Conservation (phyloP, 1,140 invertebrate species). For the Drosophila arizonae region DNA sequence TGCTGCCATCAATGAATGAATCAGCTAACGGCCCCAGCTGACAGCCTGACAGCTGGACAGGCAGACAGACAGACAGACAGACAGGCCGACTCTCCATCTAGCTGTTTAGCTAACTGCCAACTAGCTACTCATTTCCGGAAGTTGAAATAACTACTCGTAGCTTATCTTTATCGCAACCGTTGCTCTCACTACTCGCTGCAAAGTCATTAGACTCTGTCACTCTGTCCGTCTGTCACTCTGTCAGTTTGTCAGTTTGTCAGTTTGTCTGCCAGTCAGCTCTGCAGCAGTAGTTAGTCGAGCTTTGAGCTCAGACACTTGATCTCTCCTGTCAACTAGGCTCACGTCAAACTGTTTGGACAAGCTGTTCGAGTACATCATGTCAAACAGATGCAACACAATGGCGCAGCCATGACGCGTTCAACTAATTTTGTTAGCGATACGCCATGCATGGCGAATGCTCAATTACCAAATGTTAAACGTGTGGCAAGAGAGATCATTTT, state of each 20-base stretch:
- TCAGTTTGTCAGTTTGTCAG: conserved; percentile 10
- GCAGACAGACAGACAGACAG: conserved; percentile 13
- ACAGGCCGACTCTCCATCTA: background rate
- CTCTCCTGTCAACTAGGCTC: conserved; percentile 35
- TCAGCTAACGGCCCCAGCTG: conserved; percentile 39
- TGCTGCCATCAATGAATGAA: conserved; percentile 52
- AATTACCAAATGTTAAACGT: no score
- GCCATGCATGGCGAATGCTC: background rate
- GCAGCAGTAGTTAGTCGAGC: conserved; percentile 4
- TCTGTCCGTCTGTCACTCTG: conserved; percentile 20
- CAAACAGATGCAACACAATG: conserved; percentile 33
- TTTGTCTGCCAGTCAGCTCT: conserved; percentile 23
- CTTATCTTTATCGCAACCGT: conserved; percentile 51
- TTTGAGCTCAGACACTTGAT: conserved; percentile 35
- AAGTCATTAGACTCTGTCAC: conserved; percentile 40
- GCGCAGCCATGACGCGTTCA: conserved; percentile 7
- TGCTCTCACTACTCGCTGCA: conserved; percentile 12
- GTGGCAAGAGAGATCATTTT: no score
- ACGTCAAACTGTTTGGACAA: conserved; percentile 44
- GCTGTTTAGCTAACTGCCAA: conserved; percentile 26
- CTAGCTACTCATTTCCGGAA: conserved; percentile 73
- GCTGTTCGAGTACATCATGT: conserved; percentile 37
- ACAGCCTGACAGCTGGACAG: conserved; percentile 17
- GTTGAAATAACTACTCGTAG: conserved; percentile 27
- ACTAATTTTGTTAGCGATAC: conserved; percentile 12